These are phyloP conservation scores for Drosophila sordidapex DNA, from an alignment of 2,888 invertebrate species.

Conservation along the genomic window DNA sequence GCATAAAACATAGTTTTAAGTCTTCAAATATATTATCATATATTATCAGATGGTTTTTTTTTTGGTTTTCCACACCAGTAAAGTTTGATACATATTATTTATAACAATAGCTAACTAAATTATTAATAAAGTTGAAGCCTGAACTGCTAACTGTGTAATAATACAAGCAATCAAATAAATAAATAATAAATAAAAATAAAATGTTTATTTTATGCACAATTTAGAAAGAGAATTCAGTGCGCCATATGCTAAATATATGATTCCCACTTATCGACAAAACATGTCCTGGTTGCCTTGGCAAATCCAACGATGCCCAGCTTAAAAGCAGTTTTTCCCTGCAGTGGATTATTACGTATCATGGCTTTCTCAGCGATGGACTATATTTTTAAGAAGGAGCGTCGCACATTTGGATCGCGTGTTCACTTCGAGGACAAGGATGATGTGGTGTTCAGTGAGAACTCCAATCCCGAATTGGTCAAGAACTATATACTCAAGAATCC, in stretches of 20 bases:
- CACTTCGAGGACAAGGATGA: constrained; percentile 89
- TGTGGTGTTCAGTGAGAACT: constrained; percentile 88
- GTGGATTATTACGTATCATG: neutral
- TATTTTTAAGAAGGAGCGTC: constrained; percentile 89
- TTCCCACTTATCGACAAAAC: constrained; percentile 47
- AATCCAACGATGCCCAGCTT: neutral
- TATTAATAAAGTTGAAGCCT: too few species aligned
- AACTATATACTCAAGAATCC: constrained; percentile 88
- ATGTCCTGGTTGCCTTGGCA: constrained; percentile 33
- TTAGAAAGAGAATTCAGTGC: constrained; percentile 22
- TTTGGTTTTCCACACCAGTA: too few species aligned
- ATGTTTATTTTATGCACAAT: neutral
- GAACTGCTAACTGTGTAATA: too few species aligned
- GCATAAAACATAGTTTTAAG: too few species aligned
- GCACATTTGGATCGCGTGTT: constrained; percentile 90
- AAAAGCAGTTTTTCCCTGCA: constrained; percentile 1
- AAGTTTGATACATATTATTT: too few species aligned
- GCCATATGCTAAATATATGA: too few species aligned
- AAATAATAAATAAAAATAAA: neutral
- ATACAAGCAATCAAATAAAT: too few species aligned
- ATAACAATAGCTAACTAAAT: too few species aligned
- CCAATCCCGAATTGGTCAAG: constrained; percentile 86
- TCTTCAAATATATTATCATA: too few species aligned
- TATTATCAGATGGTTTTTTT: too few species aligned
- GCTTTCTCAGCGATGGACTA: constrained; percentile 80